Evolutionary conservation across 2,888 invertebrate genomes (phyloP), one percentile per base, ranked within the genome.

Genomic region (Zaprionus bogoriensis): DNA sequence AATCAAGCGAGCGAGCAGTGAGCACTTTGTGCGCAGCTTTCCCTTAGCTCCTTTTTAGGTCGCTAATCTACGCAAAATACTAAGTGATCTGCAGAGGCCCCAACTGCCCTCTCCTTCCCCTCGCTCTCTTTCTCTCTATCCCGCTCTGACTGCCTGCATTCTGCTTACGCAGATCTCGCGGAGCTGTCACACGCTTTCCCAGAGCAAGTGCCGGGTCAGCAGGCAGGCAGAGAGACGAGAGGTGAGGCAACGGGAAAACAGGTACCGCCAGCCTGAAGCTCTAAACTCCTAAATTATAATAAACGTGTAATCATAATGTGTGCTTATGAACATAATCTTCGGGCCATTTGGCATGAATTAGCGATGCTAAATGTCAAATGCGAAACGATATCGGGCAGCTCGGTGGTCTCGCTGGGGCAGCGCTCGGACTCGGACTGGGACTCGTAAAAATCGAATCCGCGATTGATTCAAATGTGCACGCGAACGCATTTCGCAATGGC

Each of bases 271-370:
- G 66, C 23, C 55, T 62, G 77, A 84, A 72, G 79, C 83, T 84
- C 73, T 80, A 84, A 72, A 82, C 83, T 84, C 73, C 80, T 88
- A 88, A 88, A 89, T 88, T 88, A 89, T 75, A 87, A 87, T 89
- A 88, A 88, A 88, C 84, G 88, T 89, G 89, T 82, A 88, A 87
- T 87, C 88, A 77, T 88, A 87, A 88, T 88, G 87, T 81, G 88
- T 77, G 87, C 83, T 80, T 87, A 85, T 84, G 81, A 88, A 78
- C 87, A 86, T 86, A 86, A 87, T 89, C 87, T 75, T 62, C 74
- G 68, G 78, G 89, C 84, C 80, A 89, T 89, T 89, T 81, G 74
- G 65, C 55, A 82, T 87, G 76, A 88, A 86, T 86, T 87, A 88
- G 87, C 75, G 87, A 74, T 79, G 77, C 80, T 89, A 87, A 88